These are phyloP conservation scores for Leptobrachium ailaonicum DNA, from an alignment of 2,113 vertebrate species.

Conservation along the genomic window DNA sequence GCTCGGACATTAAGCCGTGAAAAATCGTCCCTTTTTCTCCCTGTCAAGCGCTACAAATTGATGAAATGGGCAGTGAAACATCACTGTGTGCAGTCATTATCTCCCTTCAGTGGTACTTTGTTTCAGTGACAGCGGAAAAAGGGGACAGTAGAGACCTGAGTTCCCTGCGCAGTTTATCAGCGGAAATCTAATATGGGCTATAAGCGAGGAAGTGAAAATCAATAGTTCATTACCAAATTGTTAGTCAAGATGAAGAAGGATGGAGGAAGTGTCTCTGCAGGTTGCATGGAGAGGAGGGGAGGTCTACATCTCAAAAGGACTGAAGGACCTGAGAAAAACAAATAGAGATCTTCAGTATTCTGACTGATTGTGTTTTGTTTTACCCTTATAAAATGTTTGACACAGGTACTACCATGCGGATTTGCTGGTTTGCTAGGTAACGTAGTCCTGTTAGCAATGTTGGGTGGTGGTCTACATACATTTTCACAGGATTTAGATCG, in stretches of 20 bases:
- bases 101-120: constrained; percentile 79
- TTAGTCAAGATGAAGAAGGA: constrained; percentile 96
- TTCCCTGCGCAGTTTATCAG: constrained; percentile 93
- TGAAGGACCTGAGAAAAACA: constrained; percentile 56
- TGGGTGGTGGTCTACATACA: too few species aligned
- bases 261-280: constrained; percentile 84
- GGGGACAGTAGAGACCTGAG: constrained; percentile 85
- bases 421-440: too few species aligned
- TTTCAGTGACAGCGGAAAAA: constrained; percentile 66
- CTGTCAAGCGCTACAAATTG: constrained; percentile 95
- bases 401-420: too few species aligned
- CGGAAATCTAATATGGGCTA: constrained; percentile 97
- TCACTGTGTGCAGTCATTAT: constrained; percentile 92
- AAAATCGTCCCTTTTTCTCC: constrained; percentile 82
- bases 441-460: too few species aligned
- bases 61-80: constrained; percentile 81
- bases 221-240: constrained; percentile 99
- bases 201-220: constrained; percentile 98
- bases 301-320: constrained; percentile 81
- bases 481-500: too few species aligned
- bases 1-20: constrained; percentile 86
- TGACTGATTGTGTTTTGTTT: background rate
- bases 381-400: background rate
- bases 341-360: background rate
- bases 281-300: constrained; percentile 79